Conservation (phyloP, 2,797 vertebrate genomes). For the Ibycter americanus region DNA sequence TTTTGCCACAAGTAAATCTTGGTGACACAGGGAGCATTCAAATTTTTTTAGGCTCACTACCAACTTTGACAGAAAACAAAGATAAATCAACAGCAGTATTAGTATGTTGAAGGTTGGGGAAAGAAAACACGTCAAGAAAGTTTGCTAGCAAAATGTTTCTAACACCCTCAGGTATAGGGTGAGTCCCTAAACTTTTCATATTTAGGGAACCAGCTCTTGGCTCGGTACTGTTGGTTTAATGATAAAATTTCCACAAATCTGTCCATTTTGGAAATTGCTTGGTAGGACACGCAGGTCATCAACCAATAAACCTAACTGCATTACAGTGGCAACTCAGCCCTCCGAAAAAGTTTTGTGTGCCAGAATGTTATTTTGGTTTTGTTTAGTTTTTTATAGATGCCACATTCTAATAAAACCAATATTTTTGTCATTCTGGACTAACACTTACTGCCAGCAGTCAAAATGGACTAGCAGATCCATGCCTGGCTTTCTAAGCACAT, state of each 20-base stretch:
- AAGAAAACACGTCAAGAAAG: background rate
- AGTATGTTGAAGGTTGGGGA: background rate
- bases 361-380: background rate
- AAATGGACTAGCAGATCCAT: background rate
- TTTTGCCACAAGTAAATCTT: conserved; percentile 51
- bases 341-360: background rate
- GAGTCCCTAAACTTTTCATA: background rate
- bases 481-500: background rate
- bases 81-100: conserved; percentile 46
- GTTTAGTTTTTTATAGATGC: background rate
- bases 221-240: background rate
- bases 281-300: background rate
- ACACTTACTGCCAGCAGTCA: background rate
- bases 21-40: background rate
- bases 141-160: background rate
- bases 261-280: background rate
- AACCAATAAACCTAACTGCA: background rate
- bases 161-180: background rate
- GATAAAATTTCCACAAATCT: background rate
- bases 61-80: conserved; percentile 57
- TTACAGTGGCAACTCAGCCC: background rate
- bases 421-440: background rate
- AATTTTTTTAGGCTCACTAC: conserved; percentile 42
- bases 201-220: background rate
- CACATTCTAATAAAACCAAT: background rate